These are phyloP conservation scores for Dryobates pubescens DNA, from an alignment of 2,797 vertebrate genomes.

Conservation along the genomic window DNA sequence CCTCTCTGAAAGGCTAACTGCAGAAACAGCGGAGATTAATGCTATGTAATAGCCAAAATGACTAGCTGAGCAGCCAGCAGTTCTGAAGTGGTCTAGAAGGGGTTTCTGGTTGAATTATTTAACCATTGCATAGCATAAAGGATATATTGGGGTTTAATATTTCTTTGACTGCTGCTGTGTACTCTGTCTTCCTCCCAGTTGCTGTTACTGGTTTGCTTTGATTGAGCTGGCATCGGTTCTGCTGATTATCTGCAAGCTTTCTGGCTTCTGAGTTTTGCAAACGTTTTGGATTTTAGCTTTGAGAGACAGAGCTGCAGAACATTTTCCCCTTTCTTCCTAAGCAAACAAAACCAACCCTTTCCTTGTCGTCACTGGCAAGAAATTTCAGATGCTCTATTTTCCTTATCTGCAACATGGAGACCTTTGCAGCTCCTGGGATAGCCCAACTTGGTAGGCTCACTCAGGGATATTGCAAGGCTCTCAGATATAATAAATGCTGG, in stretches of 20 bases:
- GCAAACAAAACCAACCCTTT: constrained; percentile 21
- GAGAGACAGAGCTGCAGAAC: not conserved
- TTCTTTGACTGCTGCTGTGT: not conserved
- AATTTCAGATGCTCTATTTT: not conserved
- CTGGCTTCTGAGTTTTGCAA: constrained; percentile 2
- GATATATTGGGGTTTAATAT: not conserved
- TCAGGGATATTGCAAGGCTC: not conserved
- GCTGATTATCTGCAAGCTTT: constrained; percentile 9
- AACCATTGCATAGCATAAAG: not conserved
- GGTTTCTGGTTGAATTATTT: constrained; percentile 22
- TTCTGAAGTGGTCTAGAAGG: not conserved
- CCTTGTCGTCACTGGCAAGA: not conserved
- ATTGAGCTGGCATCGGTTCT: constrained; percentile 22
- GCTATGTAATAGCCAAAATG: not conserved
- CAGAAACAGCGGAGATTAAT: constrained; percentile 42
- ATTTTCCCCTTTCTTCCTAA: not conserved
- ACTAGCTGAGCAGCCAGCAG: not conserved
- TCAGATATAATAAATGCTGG: not conserved
- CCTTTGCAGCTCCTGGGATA: not conserved
- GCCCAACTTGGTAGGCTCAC: not conserved
- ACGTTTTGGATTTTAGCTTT: not conserved
- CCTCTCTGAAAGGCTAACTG: not conserved
- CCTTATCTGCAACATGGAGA: not conserved
- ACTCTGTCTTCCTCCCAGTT: not conserved
- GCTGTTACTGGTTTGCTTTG: constrained; percentile 15